These are phyloP conservation scores for Myotis brandtii DNA, from an alignment of 2,113 vertebrate species.

Conservation along the genomic window DNA sequence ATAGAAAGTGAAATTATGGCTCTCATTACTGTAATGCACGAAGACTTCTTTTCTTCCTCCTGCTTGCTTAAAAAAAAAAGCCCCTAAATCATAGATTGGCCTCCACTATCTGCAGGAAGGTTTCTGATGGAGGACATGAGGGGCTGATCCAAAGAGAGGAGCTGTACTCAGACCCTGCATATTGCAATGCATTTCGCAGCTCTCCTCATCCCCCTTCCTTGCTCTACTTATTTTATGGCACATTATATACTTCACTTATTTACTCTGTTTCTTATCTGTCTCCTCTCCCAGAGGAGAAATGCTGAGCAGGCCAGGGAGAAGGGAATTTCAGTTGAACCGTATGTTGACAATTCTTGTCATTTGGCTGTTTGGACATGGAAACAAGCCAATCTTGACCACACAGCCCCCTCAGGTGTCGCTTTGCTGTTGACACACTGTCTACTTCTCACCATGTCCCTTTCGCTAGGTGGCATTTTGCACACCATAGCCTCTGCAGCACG, in stretches of 20 bases:
- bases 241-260: not conserved
- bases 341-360: not conserved
- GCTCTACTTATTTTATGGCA: not conserved
- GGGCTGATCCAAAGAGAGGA: not conserved
- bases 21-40: not conserved
- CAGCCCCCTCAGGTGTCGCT: not conserved
- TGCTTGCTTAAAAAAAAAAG: not conserved
- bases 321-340: not conserved
- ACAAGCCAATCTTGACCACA: not conserved
- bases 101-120: not conserved
- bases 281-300: not conserved
- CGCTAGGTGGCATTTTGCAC: not conserved
- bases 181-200: not conserved
- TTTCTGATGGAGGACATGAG: not conserved
- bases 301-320: not conserved
- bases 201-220: not conserved
- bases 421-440: not conserved
- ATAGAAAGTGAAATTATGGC: slow-evolving; percentile 48
- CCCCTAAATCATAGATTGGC: not conserved
- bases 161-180: not conserved
- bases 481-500: not conserved
- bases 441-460: not conserved
- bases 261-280: not conserved
- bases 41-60: slow-evolving; percentile 2
- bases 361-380: not conserved